Conservation (phyloP, 1,140 invertebrate species). For the Lepidurus arcticus region DNA sequence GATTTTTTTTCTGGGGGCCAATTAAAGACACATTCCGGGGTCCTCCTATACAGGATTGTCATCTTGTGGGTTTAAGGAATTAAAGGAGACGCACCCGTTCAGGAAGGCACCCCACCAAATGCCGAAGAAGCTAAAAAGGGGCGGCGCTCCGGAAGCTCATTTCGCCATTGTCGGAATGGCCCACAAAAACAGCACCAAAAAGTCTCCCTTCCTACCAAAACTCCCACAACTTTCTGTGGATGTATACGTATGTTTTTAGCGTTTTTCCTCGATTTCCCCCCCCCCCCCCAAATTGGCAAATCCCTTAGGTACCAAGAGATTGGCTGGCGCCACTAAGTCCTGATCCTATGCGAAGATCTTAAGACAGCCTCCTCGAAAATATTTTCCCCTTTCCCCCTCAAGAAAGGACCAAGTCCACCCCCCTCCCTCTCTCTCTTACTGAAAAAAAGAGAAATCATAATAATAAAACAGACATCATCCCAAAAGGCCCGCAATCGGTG, state of each 20-base stretch:
- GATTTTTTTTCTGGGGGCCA: too few species aligned
- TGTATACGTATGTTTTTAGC: background rate
- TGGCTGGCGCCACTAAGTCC: constrained; percentile 13
- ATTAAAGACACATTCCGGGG: too few species aligned
- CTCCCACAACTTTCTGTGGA: background rate
- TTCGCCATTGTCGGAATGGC: background rate
- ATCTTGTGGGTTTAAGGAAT: background rate
- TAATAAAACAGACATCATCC: background rate
- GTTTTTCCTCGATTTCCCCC: background rate
- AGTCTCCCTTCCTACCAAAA: background rate
- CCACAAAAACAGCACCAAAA: background rate
- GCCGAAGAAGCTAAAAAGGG: background rate
- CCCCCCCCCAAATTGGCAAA: background rate
- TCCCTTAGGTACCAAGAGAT: constrained; percentile 5
- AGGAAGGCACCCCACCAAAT: background rate
- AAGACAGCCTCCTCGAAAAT: background rate
- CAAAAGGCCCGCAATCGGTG: background rate
- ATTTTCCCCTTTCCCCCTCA: background rate
- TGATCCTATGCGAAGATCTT: background rate
- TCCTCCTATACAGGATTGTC: background rate
- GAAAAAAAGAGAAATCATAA: background rate
- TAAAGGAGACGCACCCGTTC: background rate
- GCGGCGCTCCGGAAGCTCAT: constrained; percentile 1
- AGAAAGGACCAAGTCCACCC: background rate
- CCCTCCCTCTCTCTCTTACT: background rate